These are phyloP conservation scores for Zosterops hypoxanthus DNA, from an alignment of 2,113 vertebrate genomes.

Conservation along the genomic window DNA sequence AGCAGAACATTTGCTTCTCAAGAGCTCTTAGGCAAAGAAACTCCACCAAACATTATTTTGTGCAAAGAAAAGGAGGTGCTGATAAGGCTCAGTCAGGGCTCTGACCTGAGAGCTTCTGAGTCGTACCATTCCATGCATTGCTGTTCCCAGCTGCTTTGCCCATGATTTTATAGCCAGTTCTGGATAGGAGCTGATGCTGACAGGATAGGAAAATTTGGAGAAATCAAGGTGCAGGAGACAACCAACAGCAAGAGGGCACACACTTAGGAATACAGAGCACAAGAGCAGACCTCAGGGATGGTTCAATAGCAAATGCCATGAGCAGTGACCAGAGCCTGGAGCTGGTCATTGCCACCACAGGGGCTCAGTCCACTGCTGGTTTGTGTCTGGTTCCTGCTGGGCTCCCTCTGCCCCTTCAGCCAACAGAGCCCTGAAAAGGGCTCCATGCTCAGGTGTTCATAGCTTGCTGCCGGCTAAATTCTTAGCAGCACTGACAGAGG, in stretches of 20 bases:
- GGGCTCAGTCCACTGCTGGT: no score
- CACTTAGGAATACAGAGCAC: background rate
- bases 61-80: background rate
- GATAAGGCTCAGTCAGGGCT: background rate
- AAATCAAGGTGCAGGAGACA: background rate
- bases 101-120: background rate
- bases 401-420: no score
- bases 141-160: background rate
- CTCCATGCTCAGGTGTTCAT: no score
- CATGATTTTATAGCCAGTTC: background rate
- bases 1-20: background rate
- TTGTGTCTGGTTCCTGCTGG: no score
- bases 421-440: no score
- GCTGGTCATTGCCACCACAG: no score
- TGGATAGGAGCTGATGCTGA: background rate
- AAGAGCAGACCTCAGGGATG: background rate
- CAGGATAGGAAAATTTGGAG: background rate
- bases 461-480: no score
- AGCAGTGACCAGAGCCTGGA: no score
- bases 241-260: no score
- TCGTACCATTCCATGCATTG: background rate
- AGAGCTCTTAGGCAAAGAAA: background rate
- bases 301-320: no score
- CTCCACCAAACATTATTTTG: background rate
- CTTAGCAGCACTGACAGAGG: no score